Evolutionary conservation across 2,888 invertebrate genomes (phyloP), one percentile per base, ranked within the genome.

Genomic region (Eledone cirrhosa): DNA sequence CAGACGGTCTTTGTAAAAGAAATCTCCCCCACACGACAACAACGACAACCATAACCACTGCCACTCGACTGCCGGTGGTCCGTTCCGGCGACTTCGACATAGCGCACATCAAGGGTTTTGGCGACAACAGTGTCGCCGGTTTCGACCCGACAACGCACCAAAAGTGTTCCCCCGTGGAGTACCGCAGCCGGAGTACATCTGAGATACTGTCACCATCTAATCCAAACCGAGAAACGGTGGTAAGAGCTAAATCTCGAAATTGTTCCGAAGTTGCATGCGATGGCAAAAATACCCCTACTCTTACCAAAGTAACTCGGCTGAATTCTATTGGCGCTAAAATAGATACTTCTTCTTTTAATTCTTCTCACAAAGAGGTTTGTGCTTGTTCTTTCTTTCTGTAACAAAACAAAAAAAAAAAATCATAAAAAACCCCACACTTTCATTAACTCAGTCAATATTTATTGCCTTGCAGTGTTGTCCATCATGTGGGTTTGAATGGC

Each of bases 241-340:
- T 27, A 63, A 63, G 63, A 63, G 41, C 47, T 5, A 76, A 27
- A 11, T 24, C 24, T 29, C 48, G 48, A 29, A 72, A 11, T 41
- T 29, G 29, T 48, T 77, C 79, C 24, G 85, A 84, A 74, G 85
- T 87, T 24, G 87, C 86, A 7, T 80, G 79, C 22, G 81, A 83
- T 53, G 78, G 79, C 67, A 85, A 84, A 80, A 84, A 85, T 81
- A 82, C 83, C 78, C 88, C 88, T 16, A 84, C 84, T 78, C 81
- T 88, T 79, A 83, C 84, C 82, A 85, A 84, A 79, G 86, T 87
- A 11, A 72, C 72, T 41, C 72, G 72, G 22, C 24, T 72, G 41
- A 72, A 72, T 22, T 72, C 72, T 3, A 72, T 72, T 19, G 72
- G 72, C 24, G 31, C 31, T n/a, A 72, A 72, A 29, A 33, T 72